Evolutionary conservation across 2,888 invertebrate species (phyloP).

Genomic region (Idaea aversata): DNA sequence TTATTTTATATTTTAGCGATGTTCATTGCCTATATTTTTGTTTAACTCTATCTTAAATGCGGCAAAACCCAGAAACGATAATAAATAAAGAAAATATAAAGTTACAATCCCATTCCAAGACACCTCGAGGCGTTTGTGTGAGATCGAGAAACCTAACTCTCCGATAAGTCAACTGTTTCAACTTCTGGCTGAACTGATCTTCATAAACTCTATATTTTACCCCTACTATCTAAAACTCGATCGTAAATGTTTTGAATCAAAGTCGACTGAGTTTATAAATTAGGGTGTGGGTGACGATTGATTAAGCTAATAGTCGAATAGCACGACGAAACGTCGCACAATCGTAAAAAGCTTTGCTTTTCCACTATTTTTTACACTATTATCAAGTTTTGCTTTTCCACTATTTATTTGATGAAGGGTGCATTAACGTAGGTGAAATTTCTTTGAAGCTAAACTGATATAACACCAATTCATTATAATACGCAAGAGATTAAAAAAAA

Average conservation of each 20-base stretch:
- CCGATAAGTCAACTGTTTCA: constrained; percentile 65
- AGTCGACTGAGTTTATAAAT: too few species aligned
- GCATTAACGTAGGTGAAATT: too few species aligned
- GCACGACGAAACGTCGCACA: too few species aligned
- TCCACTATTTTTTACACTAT: background rate
- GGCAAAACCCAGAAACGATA: background rate
- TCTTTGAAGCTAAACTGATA: too few species aligned
- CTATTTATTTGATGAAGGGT: background rate
- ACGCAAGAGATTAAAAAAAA: too few species aligned
- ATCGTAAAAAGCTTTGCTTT: too few species aligned
- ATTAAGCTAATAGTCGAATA: too few species aligned
- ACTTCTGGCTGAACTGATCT: constrained; percentile 48
- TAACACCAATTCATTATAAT: too few species aligned
- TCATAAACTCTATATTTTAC: constrained; percentile 42
- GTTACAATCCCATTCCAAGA: background rate
- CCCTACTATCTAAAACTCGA: constrained; percentile 32
- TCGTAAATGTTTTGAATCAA: constrained; percentile 2
- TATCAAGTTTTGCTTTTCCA: too few species aligned
- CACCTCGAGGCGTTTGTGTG: constrained; percentile 25
- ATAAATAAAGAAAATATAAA: background rate
- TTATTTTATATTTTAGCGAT: too few species aligned
- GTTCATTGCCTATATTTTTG: too few species aligned
- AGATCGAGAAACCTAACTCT: constrained; percentile 43
- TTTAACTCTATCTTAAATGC: background rate
- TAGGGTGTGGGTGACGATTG: too few species aligned